These are phyloP conservation scores for Strigamia maritima DNA, from an alignment of 2,888 invertebrate genomes.

Conservation along the genomic window DNA sequence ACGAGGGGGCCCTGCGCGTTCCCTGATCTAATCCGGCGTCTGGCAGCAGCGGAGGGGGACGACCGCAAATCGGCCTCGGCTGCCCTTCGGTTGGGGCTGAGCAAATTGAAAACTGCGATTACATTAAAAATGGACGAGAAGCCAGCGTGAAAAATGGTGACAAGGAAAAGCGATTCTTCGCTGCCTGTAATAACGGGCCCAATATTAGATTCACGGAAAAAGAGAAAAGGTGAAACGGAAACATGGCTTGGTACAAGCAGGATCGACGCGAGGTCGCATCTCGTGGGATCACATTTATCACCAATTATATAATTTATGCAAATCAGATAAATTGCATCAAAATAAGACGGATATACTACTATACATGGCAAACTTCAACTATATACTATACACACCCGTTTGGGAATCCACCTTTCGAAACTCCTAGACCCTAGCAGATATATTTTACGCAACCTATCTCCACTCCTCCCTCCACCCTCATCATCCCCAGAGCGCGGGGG, in stretches of 20 bases:
- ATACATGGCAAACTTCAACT: neutral
- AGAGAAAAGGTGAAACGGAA: conserved; percentile 7
- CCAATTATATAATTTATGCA: neutral
- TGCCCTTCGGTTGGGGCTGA: conserved; percentile 17
- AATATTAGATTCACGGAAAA: conserved; percentile 35
- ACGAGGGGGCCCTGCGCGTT: neutral
- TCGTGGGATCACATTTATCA: neutral
- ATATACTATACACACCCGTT: neutral
- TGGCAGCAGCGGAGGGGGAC: conserved; percentile 1
- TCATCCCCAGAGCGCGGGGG: neutral
- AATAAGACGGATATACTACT: neutral
- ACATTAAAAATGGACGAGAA: conserved; percentile 38
- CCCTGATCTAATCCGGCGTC: neutral
- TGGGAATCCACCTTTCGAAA: neutral
- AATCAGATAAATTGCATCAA: neutral
- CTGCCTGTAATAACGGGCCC: conserved; percentile 35
- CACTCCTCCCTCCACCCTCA: neutral
- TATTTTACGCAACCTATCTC: neutral
- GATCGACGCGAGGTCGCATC: neutral
- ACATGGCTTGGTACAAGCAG: neutral
- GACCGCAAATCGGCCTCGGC: conserved; percentile 37
- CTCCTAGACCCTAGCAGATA: neutral
- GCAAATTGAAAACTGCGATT: conserved; percentile 39
- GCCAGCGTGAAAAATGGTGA: conserved; percentile 36
- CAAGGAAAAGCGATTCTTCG: conserved; percentile 37